Percentiles rank a stretch among this genome's conserved stretches.
Conservation (phyloP, 2,113 vertebrate species). For the Riparia riparia region DNA sequence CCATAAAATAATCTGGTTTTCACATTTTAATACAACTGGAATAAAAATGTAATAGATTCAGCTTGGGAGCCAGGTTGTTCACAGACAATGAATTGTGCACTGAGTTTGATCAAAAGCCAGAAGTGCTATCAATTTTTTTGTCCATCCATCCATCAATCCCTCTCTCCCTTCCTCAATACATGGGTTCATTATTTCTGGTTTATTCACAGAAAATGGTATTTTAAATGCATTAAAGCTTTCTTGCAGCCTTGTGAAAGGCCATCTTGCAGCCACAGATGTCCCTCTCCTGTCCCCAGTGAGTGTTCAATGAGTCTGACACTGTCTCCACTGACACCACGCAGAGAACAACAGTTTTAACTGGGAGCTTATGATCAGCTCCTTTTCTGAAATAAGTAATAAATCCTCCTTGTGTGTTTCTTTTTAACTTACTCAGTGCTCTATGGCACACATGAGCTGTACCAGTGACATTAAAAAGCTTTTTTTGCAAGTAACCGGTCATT, state of each 20-base stretch:
- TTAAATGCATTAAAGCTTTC: background rate
- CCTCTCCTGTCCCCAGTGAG: background rate
- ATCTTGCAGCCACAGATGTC: background rate
- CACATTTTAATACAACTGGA: background rate
- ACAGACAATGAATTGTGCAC: background rate
- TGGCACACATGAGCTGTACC: background rate
- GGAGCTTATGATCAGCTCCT: background rate
- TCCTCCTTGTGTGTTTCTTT: rapidly evolving
- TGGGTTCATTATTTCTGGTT: background rate
- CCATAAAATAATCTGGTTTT: background rate
- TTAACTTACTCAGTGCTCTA: no score
- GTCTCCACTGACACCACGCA: background rate
- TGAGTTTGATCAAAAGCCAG: background rate
- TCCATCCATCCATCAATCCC: background rate
- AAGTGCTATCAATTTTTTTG: background rate
- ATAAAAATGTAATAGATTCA: background rate
- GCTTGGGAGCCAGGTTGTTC: background rate
- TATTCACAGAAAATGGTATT: background rate
- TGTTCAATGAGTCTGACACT: background rate
- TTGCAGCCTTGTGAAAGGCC: background rate
- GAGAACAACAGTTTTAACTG: background rate
- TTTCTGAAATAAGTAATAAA: background rate
- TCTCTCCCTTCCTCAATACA: background rate
- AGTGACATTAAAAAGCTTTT: background rate
- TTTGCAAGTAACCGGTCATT: background rate